A percentile compares a stretch with the other conserved stretches of the same genome.
Conservation (phyloP, 2,888 invertebrate genomes). For the Macrosoma leucophasiata region DNA sequence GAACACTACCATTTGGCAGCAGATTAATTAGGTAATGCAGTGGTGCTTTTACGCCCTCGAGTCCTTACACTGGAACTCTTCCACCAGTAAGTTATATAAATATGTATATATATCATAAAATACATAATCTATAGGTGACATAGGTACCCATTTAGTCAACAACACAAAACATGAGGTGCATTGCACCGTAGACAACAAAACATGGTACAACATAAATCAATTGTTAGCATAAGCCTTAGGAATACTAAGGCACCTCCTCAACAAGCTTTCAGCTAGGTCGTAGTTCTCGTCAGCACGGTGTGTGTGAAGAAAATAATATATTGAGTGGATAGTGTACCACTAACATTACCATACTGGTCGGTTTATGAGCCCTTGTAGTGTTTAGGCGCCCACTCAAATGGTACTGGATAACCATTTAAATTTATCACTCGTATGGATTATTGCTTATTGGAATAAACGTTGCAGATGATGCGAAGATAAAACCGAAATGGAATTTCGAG, state of each 20-base stretch:
- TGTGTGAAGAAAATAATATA: constrained; percentile 44
- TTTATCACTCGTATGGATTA: constrained; percentile 66
- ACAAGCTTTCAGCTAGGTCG: constrained; percentile 42
- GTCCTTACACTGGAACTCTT: no score
- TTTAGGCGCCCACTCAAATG: constrained; percentile 70
- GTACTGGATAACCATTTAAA: constrained; percentile 54
- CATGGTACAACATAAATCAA: no score
- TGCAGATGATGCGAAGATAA: constrained; percentile 36
- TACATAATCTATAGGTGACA: no score
- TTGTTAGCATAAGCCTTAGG: no score
- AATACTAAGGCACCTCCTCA: constrained; percentile 28
- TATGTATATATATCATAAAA: no score
- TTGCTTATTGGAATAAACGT: constrained; percentile 64
- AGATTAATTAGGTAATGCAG: no score
- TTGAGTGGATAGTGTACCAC: constrained; percentile 45
- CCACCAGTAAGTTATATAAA: no score
- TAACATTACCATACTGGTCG: constrained; percentile 68
- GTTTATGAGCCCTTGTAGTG: constrained; percentile 67
- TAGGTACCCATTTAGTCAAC: no score
- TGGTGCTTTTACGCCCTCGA: no score
- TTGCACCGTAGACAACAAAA: no score
- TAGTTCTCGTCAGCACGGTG: constrained; percentile 44
- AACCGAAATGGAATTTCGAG: constrained; percentile 35
- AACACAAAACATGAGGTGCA: no score
- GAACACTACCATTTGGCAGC: no score